Evolutionary conservation across 2,888 invertebrate species (phyloP).

Genomic region (Meliscaeva auricollis): DNA sequence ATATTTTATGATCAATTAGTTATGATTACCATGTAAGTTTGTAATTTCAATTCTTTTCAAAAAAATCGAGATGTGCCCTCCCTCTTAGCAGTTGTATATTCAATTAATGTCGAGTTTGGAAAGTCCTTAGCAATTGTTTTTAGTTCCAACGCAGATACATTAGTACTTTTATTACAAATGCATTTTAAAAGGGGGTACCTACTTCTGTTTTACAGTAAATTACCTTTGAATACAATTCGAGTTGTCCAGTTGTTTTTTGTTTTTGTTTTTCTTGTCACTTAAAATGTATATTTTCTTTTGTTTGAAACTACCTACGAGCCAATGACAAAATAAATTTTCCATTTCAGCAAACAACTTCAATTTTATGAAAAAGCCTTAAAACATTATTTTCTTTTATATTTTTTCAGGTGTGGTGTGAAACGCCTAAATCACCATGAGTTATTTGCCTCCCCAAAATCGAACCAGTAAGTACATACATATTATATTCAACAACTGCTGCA

Average conservation of each 20-base stretch:
- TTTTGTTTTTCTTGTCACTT: background rate
- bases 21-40: too few species aligned
- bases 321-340: slow-evolving; percentile 13
- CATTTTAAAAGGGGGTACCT: background rate
- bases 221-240: background rate
- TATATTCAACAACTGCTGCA: slow-evolving; percentile 11
- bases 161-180: background rate
- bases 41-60: too few species aligned
- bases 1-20: too few species aligned
- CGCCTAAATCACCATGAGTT: slow-evolving; percentile 92
- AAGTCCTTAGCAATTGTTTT: too few species aligned
- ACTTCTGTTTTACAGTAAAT: background rate
- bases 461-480: slow-evolving; percentile 88
- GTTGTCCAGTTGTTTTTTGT: background rate
- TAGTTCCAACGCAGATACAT: too few species aligned
- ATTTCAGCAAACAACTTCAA: slow-evolving; percentile 26
- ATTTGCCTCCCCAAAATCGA: slow-evolving; percentile 92
- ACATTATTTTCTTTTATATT: slow-evolving; percentile 79
- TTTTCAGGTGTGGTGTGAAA: slow-evolving; percentile 87
- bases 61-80: too few species aligned
- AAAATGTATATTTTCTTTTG: background rate
- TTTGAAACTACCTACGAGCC: background rate
- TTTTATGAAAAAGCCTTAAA: background rate
- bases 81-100: too few species aligned
- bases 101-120: too few species aligned